Percentiles rank a stretch among this genome's conserved stretches.
Conservation (phyloP, 2,113 vertebrate species). For the Bettongia penicillata region DNA sequence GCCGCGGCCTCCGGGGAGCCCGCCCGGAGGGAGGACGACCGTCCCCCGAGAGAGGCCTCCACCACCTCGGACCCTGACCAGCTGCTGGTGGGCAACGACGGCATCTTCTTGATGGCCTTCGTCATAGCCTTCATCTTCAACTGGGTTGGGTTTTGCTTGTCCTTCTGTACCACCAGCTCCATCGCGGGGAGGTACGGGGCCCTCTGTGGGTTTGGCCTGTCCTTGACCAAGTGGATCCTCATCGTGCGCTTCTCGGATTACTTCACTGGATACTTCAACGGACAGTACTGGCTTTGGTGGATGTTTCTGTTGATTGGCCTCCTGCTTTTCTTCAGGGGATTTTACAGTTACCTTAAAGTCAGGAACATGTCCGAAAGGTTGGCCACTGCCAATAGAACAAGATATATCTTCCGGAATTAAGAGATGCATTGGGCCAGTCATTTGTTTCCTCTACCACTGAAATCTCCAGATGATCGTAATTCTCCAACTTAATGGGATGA, state of each 20-base stretch:
- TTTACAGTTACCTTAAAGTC: not conserved
- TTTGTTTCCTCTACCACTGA: not conserved
- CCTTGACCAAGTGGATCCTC: slow-evolving; percentile 96
- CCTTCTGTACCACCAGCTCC: slow-evolving; percentile 96
- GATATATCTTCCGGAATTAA: not conserved
- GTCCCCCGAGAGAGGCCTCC: not conserved
- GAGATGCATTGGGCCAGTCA: not conserved
- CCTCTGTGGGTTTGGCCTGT: slow-evolving; percentile 95
- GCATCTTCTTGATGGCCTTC: not conserved
- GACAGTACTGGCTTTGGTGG: slow-evolving; percentile 98
- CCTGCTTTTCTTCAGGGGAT: not conserved
- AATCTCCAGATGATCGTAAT: not conserved
- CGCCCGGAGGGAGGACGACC: not conserved
- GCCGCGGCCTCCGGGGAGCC: not conserved
- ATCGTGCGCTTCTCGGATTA: slow-evolving; percentile 97
- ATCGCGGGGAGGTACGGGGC: slow-evolving; percentile 95
- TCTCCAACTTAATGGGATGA: not conserved
- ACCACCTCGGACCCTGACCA: not conserved
- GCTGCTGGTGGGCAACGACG: not conserved
- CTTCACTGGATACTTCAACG: slow-evolving; percentile 95
- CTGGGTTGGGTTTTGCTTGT: slow-evolving; percentile 97
- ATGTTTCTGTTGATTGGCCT: slow-evolving; percentile 95
- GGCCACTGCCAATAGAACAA: not conserved
- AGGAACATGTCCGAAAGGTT: not conserved
- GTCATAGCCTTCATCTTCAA: slow-evolving; percentile 94